Conservation (phyloP, 37 sponge, comb jelly and placozoan species). For the Hexactinellida sp. region DNA sequence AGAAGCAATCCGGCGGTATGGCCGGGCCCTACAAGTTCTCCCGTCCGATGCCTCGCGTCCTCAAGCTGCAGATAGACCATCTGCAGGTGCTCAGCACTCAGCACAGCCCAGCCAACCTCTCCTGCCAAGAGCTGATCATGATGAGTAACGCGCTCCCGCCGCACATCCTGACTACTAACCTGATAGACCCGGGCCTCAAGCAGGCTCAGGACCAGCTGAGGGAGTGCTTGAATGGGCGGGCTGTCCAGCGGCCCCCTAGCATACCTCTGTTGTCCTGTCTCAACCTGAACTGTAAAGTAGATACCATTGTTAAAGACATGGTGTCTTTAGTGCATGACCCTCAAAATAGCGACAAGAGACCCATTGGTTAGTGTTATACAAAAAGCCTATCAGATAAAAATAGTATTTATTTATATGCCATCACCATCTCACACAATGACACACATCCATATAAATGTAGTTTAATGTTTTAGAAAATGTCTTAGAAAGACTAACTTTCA, state of each 20-base stretch:
- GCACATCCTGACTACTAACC: background rate
- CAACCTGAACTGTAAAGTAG: background rate
- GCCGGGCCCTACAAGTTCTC: background rate
- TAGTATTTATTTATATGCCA: too few relatives aligned
- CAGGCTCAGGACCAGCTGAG: slow-evolving; percentile 4
- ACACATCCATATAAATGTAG: too few relatives aligned
- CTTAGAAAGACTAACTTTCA: too few relatives aligned
- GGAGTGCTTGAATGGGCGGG: background rate
- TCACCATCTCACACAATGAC: too few relatives aligned
- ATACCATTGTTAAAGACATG: slow-evolving; percentile 9
- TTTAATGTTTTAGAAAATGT: too few relatives aligned
- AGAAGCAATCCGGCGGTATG: background rate
- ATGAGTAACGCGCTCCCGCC: background rate
- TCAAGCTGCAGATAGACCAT: background rate
- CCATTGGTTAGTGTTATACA: background rate
- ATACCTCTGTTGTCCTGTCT: background rate
- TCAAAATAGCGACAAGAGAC: background rate
- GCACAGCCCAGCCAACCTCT: background rate
- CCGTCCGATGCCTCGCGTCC: slow-evolving; percentile 5
- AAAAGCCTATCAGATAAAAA: too few relatives aligned
- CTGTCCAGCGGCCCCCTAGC: background rate
- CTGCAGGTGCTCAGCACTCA: background rate
- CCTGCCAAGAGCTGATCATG: slow-evolving; percentile 4
- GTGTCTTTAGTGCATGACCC: background rate
- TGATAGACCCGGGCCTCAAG: background rate